A percentile compares a stretch with the other conserved stretches of the same genome.
Evolutionary conservation across 2,797 vertebrate genomes (phyloP).

Genomic region (Myotis myotis): DNA sequence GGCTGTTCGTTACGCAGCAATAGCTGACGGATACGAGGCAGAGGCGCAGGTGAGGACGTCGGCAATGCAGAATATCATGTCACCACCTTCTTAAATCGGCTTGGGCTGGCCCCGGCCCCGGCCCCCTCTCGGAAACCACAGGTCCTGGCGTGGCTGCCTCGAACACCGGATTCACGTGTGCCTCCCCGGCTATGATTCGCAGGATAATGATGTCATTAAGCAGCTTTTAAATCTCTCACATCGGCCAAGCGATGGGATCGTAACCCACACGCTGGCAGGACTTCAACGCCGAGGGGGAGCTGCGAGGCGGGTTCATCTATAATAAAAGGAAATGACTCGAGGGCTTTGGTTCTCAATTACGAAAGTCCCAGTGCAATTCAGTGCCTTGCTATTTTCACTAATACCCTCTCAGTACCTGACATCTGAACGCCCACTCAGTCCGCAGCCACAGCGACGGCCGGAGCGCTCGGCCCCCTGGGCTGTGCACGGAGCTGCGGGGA

Average conservation of each 20-base stretch:
- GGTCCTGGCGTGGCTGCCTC: not conserved
- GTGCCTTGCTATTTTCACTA: conserved; percentile 17
- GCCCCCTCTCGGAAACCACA: not conserved
- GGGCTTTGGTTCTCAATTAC: conserved; percentile 62
- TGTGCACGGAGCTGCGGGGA: not conserved
- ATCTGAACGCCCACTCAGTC: conserved; percentile 3
- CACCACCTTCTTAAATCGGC: not conserved
- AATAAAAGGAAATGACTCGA: conserved; percentile 33
- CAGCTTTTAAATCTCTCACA: not conserved
- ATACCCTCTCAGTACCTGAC: not conserved
- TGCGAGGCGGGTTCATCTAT: conserved; percentile 34
- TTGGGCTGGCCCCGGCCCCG: not conserved
- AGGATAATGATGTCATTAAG: conserved; percentile 25
- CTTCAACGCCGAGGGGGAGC: conserved; percentile 32
- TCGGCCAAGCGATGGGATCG: not conserved
- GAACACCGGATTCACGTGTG: not conserved
- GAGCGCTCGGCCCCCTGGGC: not conserved
- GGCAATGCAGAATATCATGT: not conserved
- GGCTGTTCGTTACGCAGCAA: not conserved
- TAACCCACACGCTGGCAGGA: conserved; percentile 31
- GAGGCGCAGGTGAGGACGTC: accelerated
- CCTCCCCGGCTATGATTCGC: not conserved
- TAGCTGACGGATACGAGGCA: not conserved
- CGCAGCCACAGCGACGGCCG: no score
- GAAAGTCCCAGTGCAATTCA: conserved; percentile 11